Conservation (phyloP, 1,140 invertebrate genomes). For the Bombus impatiens region DNA sequence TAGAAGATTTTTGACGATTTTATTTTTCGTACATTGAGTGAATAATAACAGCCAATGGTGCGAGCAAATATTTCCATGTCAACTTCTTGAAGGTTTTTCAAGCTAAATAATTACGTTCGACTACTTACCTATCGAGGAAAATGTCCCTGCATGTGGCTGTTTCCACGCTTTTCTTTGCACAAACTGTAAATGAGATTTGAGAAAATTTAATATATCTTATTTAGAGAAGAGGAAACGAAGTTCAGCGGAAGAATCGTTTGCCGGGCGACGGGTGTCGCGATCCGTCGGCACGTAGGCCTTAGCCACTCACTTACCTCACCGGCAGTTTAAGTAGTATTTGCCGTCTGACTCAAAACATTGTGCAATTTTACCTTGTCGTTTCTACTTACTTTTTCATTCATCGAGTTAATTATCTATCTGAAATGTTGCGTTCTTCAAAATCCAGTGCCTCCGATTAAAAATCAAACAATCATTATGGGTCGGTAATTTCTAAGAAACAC, state of each 20-base stretch:
- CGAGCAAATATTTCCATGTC: neutral
- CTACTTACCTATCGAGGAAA: neutral
- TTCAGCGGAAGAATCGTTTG: neutral
- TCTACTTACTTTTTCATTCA: neutral
- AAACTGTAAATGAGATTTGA: neutral
- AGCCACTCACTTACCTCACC: neutral
- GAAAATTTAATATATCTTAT: neutral
- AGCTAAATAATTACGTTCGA: neutral
- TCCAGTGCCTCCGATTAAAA: neutral
- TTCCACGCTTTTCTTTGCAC: neutral
- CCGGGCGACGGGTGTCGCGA: conserved; percentile 68
- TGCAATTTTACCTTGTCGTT: neutral
- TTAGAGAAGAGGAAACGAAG: neutral
- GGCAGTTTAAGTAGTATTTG: conserved; percentile 23
- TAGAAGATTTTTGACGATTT: neutral
- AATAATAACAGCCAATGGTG: neutral
- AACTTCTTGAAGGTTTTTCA: neutral
- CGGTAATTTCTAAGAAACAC: neutral
- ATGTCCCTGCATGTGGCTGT: neutral
- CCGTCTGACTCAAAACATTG: neutral
- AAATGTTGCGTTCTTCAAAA: neutral
- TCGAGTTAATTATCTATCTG: neutral
- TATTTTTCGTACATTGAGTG: too few species aligned
- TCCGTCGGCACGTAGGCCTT: conserved; percentile 67
- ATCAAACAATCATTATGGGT: neutral